Evolutionary conservation across 2,113 vertebrate genomes (phyloP), one percentile per base, ranked within the genome.

Genomic region (Columbina picui): DNA sequence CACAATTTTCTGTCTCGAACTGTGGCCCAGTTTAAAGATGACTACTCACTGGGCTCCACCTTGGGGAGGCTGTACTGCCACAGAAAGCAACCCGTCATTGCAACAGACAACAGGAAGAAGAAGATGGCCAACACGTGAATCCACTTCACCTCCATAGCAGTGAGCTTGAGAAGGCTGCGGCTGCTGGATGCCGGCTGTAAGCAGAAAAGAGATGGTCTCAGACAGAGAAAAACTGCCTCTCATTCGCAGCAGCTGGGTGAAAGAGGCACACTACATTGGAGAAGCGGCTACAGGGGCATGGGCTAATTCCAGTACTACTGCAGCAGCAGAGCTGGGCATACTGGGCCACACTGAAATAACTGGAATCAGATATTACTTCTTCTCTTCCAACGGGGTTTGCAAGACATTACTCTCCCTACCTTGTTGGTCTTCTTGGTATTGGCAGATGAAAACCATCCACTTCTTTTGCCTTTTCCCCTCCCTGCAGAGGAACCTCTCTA

Each of bases 41-140:
- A 3, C 3, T 82, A 98, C 98, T 97, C 95, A 99, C 98, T 94
- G 2, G 89, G 36, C n/a, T 96, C 92, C 93, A 92, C 27, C 90
- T 98, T 99, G 93, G 98, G 98, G 9, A 98, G 97, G 50, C 97
- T 97, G 90, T 98, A 99, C 89, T 99, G 98, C 99, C 99, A 99
- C 41, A 99, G 96, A 87, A 99, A 99, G 95, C 98, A 99, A 84
- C 97, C 96, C 0, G 98, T 99, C 99, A 99, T 99, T 63, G 98
- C 97, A 65, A 98, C 64, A 0, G 98, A 99, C 5, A 99, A 85
- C 84, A 99, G 89, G 61, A 99, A 97, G 89, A 99, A 98, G 97
- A 99, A 96, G 7, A 98, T 32, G 17, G 98, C 97, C n/a, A 97
- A 95, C 12, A 97, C 39, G 1, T 98, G 97, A 47, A 98, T 96